Percentiles rank a stretch among this genome's conserved stretches.
Evolutionary conservation across 1,140 invertebrate genomes (phyloP).

Genomic region (Wasmannia auropunctata): DNA sequence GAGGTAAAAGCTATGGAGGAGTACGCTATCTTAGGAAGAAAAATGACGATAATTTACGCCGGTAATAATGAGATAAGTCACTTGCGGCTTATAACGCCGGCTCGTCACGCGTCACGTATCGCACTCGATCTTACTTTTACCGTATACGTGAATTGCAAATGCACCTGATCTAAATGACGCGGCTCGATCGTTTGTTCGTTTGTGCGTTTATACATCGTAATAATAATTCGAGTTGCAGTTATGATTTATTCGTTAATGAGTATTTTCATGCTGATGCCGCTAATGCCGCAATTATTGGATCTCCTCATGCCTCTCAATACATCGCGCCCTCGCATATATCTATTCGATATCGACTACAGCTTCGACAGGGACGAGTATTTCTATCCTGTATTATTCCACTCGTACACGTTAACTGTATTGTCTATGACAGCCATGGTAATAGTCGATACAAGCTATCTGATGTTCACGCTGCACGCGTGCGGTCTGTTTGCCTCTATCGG

Average conservation of each 20-base stretch:
- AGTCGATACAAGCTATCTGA: slow-evolving; percentile 7
- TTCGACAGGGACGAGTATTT: slow-evolving; percentile 22
- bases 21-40: slow-evolving; percentile 1
- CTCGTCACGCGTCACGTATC: background rate
- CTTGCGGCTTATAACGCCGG: background rate
- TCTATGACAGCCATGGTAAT: background rate
- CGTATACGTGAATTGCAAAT: background rate
- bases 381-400: slow-evolving; percentile 3
- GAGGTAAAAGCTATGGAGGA: slow-evolving; percentile 18
- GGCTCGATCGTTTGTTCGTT: no score
- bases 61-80: slow-evolving; percentile 7
- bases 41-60: slow-evolving; percentile 1
- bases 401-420: background rate
- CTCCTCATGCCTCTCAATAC: slow-evolving; percentile 18
- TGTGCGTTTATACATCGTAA: background rate
- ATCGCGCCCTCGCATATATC: slow-evolving; percentile 5
- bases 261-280: background rate
- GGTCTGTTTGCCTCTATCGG: background rate
- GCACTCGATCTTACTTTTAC: background rate
- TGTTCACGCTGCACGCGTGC: slow-evolving; percentile 1
- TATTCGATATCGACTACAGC: slow-evolving; percentile 34
- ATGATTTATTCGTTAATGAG: background rate
- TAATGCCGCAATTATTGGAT: slow-evolving; percentile 20
- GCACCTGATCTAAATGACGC: background rate
- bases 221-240: slow-evolving; percentile 29